These are phyloP conservation scores for Callinectes sapidus DNA, from an alignment of 2,888 invertebrate genomes.

Conservation along the genomic window DNA sequence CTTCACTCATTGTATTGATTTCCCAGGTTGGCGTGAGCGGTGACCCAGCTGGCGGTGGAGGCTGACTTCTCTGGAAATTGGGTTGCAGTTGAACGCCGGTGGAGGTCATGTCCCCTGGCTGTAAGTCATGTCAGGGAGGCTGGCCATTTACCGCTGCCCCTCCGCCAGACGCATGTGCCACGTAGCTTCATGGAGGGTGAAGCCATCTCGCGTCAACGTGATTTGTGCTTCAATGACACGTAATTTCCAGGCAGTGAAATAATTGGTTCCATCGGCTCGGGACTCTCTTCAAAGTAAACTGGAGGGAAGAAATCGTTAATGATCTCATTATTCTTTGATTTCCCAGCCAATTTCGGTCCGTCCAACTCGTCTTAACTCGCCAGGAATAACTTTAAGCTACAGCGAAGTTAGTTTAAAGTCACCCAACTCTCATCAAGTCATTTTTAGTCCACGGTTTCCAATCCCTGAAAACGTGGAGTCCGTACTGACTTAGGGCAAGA, in stretches of 20 bases:
- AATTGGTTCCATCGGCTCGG: not conserved
- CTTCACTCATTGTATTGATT: conserved; percentile 36
- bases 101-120: not conserved
- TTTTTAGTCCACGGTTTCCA: not conserved
- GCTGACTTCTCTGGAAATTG: conserved; percentile 33
- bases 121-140: not conserved
- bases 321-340: conserved; percentile 28
- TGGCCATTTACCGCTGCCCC: not conserved
- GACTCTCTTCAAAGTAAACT: conserved; percentile 6
- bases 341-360: conserved; percentile 24
- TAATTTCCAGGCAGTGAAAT: conserved; percentile 20
- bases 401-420: conserved; percentile 24
- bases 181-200: conserved; percentile 15
- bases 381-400: conserved; percentile 8
- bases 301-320: not conserved
- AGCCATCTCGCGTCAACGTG: not conserved
- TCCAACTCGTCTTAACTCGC: conserved; percentile 34
- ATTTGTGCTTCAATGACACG: not conserved
- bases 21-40: conserved; percentile 33
- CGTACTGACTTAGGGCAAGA: conserved; percentile 14
- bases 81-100: conserved; percentile 27
- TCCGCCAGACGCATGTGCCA: not conserved
- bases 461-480: conserved; percentile 8
- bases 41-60: not conserved
- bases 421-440: conserved; percentile 33